Evolutionary conservation across 2,888 invertebrate genomes (phyloP).

Genomic region (Amphimallon solstitiale): DNA sequence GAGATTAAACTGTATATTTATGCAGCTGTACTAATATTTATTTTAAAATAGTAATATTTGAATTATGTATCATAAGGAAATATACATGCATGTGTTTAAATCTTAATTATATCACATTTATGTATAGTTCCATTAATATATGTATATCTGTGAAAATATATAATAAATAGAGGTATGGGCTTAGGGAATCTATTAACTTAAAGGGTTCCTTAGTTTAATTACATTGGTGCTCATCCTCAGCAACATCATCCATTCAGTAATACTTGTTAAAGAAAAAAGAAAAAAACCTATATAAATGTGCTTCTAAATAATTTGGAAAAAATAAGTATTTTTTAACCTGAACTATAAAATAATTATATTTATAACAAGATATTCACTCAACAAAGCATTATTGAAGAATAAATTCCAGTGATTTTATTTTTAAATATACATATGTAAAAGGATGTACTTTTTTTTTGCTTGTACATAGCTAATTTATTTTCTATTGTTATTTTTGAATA

Average conservation of each 20-base stretch:
- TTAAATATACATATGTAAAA: no score
- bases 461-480: slow-evolving; percentile 47
- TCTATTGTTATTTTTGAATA: slow-evolving; percentile 37
- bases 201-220: not conserved
- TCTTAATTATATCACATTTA: not conserved
- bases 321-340: no score
- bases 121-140: slow-evolving; percentile 3
- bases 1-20: slow-evolving; percentile 41
- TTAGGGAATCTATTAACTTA: not conserved
- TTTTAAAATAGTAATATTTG: slow-evolving; percentile 19
- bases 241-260: no score
- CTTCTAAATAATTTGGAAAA: no score
- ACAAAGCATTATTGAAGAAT: not conserved
- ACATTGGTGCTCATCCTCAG: slow-evolving; percentile 1
- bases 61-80: slow-evolving; percentile 2
- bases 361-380: no score
- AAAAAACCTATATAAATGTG: no score
- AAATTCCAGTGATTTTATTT: not conserved
- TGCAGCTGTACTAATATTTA: slow-evolving; percentile 49
- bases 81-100: not conserved
- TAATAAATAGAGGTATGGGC: slow-evolving; percentile 6
- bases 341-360: no score
- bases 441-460: slow-evolving; percentile 28
- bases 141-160: slow-evolving; percentile 9
- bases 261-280: no score